Conservation (phyloP, 2,888 invertebrate genomes). For the Corythucha ciliata region DNA sequence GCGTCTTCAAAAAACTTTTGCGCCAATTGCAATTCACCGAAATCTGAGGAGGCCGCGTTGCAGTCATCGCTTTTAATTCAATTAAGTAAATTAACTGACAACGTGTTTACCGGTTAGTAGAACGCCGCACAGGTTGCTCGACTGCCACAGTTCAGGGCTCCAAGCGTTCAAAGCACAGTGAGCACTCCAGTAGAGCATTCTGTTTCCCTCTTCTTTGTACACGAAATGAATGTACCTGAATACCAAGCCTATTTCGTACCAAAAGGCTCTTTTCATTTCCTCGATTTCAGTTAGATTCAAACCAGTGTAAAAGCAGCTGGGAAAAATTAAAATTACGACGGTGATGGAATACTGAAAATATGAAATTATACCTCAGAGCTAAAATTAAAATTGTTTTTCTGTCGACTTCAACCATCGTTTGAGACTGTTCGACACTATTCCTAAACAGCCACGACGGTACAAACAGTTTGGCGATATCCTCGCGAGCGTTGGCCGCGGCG, state of each 20-base stretch:
- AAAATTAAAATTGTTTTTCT: constrained; percentile 11
- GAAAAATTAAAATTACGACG: no score
- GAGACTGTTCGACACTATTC: not conserved
- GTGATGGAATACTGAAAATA: no score
- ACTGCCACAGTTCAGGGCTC: constrained; percentile 14
- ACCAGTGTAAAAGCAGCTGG: constrained; percentile 17
- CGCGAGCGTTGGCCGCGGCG: constrained; percentile 9
- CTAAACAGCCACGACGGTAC: constrained; percentile 18
- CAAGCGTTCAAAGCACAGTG: constrained; percentile 16
- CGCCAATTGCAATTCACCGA: constrained; percentile 7
- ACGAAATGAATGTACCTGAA: constrained; percentile 12
- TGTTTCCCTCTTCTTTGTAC: constrained; percentile 18
- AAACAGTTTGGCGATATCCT: not conserved
- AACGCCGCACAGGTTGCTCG: constrained; percentile 19
- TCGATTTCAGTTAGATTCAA: constrained; percentile 1
- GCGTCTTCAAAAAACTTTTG: constrained; percentile 17
- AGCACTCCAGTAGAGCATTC: constrained; percentile 17
- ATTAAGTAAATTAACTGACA: no score
- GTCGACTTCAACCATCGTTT: constrained; percentile 8
- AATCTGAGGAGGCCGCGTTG: no score
- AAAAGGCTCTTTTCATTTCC: constrained; percentile 1
- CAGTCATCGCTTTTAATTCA: no score
- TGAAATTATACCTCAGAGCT: no score
- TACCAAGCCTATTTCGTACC: constrained; percentile 7
- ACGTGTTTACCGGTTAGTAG: constrained; percentile 7